Evolutionary conservation across 2,113 vertebrate species (phyloP).

Genomic region (Catharus minimus): DNA sequence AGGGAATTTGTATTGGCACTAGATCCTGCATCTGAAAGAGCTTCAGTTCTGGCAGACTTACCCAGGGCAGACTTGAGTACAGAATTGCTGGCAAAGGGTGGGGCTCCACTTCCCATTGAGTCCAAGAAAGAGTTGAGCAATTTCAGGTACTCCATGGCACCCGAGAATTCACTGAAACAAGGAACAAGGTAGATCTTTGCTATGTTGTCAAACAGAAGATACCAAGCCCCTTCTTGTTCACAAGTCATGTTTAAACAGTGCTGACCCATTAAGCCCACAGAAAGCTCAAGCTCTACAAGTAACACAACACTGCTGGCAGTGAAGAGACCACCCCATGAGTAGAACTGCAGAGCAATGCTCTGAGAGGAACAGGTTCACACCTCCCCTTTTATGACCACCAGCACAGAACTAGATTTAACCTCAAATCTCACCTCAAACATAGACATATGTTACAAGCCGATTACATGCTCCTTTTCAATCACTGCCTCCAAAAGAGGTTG

Average conservation of each 20-base stretch:
- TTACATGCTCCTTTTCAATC: neutral
- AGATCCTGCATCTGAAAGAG: neutral
- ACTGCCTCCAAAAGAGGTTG: neutral
- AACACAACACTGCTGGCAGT: neutral
- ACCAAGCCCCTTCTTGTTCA: neutral
- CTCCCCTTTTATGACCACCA: neutral
- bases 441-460: neutral
- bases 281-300: neutral
- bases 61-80: conserved; percentile 75
- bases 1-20: neutral
- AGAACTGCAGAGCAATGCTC: accelerated
- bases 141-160: conserved; percentile 89
- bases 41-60: conserved; percentile 36
- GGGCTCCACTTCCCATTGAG: conserved; percentile 70
- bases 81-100: conserved; percentile 69
- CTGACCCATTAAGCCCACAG: neutral
- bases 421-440: neutral
- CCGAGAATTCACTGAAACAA: conserved; percentile 86
- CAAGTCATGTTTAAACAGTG: neutral
- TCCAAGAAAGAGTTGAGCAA: conserved; percentile 91
- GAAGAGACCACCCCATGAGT: neutral
- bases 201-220: neutral
- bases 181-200: neutral
- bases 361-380: neutral
- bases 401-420: neutral